Base-by-base conservation (phyloP, 2,113 vertebrate genomes). In the Gallinago media region DNA sequence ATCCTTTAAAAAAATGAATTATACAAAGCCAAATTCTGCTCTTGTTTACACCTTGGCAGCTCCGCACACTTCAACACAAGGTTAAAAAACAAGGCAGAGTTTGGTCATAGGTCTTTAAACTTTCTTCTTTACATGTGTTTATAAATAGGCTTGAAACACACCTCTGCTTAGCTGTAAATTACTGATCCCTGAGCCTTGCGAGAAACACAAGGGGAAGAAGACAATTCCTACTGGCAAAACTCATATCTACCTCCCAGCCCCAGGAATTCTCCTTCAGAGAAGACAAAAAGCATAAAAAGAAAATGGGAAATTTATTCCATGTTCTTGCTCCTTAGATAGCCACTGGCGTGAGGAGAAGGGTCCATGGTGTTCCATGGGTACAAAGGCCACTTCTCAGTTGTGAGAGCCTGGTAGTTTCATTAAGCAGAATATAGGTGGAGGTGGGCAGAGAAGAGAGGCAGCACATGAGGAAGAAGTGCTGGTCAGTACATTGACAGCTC, bases 1-100 rank as follows among this genome's bases (percentile, higher is more conserved):
- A 94, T 90, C 75, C 54, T 75, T 77, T 84, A 34, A 92, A 85
- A 85, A 70, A 87, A 59, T 76, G 65, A 85, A 65, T 74, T 40
- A 4, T 2, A 46, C 25, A 29, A 70, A 84, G 90, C 55, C 61
- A 75, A 75, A 87, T 81, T 92, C 89, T 89, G 65, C 19, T 90
- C 82, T 81, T 91, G 47, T 86, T 94, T 86, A 68, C 46, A 70
- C 49, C 71, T 79, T 89, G 89, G 71, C 63, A 82, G 49, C 50
- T 77, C 72, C 0, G 2, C 46, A 89, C 23, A 6, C 17, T 84
- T 89, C 76, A 72, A 61, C n/a, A 54, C 61, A 79, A 81, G 38
- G 36, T 40, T 84, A 32, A 91, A 75, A 86, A 90, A 89, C 65
- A 91, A 78, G 73, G 73, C 73, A 94, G 65, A 54, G 27, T 75